Percentiles rank a stretch among this genome's conserved stretches.
Conservation (phyloP, 2,888 invertebrate species). For the Drosophila borealis region DNA sequence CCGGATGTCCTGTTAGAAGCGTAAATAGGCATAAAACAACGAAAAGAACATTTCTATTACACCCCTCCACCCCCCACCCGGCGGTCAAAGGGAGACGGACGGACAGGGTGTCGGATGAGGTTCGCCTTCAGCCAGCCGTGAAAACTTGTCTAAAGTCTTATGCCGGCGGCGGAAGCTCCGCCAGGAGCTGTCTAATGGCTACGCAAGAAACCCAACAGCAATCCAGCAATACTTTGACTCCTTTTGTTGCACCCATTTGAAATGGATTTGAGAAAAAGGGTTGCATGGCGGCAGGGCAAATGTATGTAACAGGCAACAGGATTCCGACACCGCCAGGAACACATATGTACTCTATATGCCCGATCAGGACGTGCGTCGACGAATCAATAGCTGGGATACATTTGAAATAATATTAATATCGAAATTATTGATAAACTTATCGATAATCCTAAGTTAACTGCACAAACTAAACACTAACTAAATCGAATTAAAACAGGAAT, state of each 20-base stretch:
- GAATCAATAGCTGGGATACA: no score
- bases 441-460: no score
- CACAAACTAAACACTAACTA: no score
- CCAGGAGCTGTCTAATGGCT: slow-evolving; percentile 77
- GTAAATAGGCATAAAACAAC: slow-evolving; percentile 81
- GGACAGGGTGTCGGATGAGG: slow-evolving; percentile 26
- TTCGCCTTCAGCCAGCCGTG: slow-evolving; percentile 62
- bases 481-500: no score
- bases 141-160: slow-evolving; percentile 76
- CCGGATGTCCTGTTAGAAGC: slow-evolving; percentile 79
- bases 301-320: background rate
- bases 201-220: slow-evolving; percentile 51
- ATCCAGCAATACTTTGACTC: slow-evolving; percentile 53
- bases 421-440: no score
- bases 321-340: no score
- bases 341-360: no score
- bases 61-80: slow-evolving; percentile 38
- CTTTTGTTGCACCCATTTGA: slow-evolving; percentile 8
- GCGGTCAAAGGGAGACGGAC: background rate
- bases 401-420: no score
- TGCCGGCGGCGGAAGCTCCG: slow-evolving; percentile 67
- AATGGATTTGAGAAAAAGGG: background rate
- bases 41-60: slow-evolving; percentile 80
- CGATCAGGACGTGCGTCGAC: no score
- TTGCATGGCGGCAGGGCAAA: background rate